Conservation (phyloP, 2,797 vertebrate species). For the Falco biarmicus region DNA sequence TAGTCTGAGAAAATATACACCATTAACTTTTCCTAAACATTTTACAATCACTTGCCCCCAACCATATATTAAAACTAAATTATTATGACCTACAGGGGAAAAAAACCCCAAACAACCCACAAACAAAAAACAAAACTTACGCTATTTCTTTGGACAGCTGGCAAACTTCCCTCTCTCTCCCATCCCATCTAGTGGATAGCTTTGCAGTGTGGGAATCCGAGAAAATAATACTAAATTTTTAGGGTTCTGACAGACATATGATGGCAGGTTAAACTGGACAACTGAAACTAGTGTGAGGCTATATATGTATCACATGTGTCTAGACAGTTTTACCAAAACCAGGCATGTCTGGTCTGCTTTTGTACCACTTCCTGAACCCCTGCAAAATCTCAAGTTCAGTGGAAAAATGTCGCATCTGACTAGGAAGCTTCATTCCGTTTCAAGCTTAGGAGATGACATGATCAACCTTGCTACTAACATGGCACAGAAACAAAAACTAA, state of each 20-base stretch:
- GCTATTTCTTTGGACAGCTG: background rate
- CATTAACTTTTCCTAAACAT: background rate
- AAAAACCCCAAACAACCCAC: too few species aligned
- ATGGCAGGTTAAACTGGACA: background rate
- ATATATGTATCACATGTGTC: fast-evolving
- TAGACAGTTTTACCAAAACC: background rate
- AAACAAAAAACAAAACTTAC: background rate
- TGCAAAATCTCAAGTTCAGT: background rate
- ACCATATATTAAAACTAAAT: background rate
- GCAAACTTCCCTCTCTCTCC: background rate
- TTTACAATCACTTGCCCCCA: background rate
- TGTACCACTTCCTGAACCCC: background rate
- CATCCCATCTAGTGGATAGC: background rate
- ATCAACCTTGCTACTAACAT: background rate
- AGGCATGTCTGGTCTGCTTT: background rate
- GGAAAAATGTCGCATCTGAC: background rate
- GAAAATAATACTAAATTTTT: background rate
- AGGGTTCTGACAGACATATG: background rate
- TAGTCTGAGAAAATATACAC: background rate
- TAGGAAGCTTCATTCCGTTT: background rate
- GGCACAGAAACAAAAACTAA: background rate
- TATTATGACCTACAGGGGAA: background rate
- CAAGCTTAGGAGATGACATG: background rate
- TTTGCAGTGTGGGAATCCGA: background rate
- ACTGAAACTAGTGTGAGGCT: background rate